Evolutionary conservation across 2,113 vertebrate species (phyloP).

Genomic region (Herpailurus yagouaroundi): DNA sequence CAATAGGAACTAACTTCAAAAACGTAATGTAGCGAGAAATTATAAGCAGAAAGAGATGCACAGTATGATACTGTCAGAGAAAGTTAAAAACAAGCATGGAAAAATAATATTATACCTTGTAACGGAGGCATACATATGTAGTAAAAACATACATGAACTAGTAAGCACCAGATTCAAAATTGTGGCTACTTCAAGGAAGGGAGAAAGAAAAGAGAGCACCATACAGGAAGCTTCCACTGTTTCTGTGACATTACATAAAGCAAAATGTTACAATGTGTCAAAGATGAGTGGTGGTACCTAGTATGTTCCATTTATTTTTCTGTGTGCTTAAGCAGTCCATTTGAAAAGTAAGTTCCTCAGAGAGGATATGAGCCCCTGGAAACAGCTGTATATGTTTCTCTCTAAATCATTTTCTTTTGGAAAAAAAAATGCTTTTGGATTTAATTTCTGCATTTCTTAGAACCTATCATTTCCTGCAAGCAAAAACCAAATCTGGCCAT

Average conservation of each 20-base stretch:
- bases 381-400: not conserved
- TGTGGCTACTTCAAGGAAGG: not conserved
- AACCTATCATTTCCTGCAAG: not conserved
- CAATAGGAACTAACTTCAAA: not conserved
- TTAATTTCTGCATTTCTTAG: not conserved
- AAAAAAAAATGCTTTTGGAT: not conserved
- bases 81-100: not conserved
- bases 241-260: not conserved
- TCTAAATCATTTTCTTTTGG: slow-evolving; percentile 1
- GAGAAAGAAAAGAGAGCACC: not conserved
- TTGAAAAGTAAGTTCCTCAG: not conserved
- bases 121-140: not conserved
- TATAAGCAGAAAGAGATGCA: not conserved
- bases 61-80: not conserved
- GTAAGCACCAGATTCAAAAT: not conserved
- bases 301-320: not conserved
- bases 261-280: not conserved
- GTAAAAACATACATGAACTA: not conserved
- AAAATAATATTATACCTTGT: not conserved
- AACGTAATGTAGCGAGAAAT: not conserved
- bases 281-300: not conserved
- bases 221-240: not conserved
- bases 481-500: not conserved
- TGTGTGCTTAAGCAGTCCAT: not conserved
- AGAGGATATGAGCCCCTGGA: not conserved